These are phyloP conservation scores for Chunga burmeisteri DNA, from an alignment of 2,113 vertebrate genomes.

Conservation along the genomic window DNA sequence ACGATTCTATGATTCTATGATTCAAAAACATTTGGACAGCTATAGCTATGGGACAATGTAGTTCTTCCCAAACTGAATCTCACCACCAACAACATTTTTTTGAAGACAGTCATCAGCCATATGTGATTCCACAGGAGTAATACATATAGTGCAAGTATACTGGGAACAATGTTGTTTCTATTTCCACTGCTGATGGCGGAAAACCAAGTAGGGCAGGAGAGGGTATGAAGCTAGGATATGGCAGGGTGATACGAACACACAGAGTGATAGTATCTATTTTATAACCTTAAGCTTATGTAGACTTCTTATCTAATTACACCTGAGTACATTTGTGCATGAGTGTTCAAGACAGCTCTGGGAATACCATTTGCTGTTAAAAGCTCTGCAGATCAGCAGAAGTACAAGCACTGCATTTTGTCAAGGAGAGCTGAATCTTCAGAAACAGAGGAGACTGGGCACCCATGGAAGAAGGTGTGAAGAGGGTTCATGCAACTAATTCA, in stretches of 20 bases:
- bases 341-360: neutral
- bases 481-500: neutral
- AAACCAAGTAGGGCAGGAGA: neutral
- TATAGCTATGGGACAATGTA: neutral
- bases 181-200: neutral
- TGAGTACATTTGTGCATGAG: neutral
- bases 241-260: neutral
- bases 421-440: neutral
- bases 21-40: neutral
- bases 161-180: neutral
- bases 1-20: neutral
- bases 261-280: neutral
- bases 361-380: neutral
- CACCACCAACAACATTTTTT: neutral
- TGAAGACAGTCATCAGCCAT: neutral
- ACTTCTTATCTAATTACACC: neutral
- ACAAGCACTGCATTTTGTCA: neutral
- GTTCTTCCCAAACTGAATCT: neutral
- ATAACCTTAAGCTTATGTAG: neutral
- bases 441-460: neutral
- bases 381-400: neutral
- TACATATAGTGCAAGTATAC: neutral
- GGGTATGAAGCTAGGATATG: neutral
- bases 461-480: fast-evolving
- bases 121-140: neutral